Base-by-base conservation (phyloP, 2,888 invertebrate genomes). In the Campoplex capitator region DNA sequence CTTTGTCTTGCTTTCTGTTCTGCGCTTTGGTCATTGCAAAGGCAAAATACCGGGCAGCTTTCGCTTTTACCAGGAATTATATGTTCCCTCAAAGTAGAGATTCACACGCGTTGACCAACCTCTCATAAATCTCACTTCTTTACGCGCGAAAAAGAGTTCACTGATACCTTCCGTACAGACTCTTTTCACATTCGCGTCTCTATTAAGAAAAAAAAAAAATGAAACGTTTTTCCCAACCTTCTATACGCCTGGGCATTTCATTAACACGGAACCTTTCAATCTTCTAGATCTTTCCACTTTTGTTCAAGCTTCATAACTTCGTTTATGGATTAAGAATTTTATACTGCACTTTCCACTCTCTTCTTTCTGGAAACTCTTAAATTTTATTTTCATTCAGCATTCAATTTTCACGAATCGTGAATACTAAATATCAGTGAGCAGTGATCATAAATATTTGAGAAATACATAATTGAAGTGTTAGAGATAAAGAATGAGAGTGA, bases 91-190 rank as follows among this genome's bases (percentile, higher is more conserved):
- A 35, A 42, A 82, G 77, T 80, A 84, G 77, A 32, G 32, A 80
- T 71, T 67, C 38, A 38, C 42, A 58, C 77, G 38, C 65, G 83
- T 80, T 80, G 77, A 78, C 88, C 84, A 80, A 32, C 32, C 71
- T 45, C 68, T 42, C 9, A 7, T 71, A 35, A 62, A 51, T 67
- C 65, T 32, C 71, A 48, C 71, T 48, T 58, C 16, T 7, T 65
- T 18, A 32, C 9, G 74, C 38, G 81, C 35, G 32, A 75, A 75
- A 82, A 82, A 62, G 62, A 62, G 76, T 70, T 62, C 81, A n/a
- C 28, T 28, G 75, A 75, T 82, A 71, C n/a, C 62, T 62, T 6
- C 28, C 13, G 13, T 4, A 32, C 13, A 38, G 54, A 81, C 74
- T 80, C 62, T 80, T 74, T 35, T 16, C n/a, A 82, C 74, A 67